Conservation (phyloP, 1,140 invertebrate genomes). For the Listronotus oregonensis region DNA sequence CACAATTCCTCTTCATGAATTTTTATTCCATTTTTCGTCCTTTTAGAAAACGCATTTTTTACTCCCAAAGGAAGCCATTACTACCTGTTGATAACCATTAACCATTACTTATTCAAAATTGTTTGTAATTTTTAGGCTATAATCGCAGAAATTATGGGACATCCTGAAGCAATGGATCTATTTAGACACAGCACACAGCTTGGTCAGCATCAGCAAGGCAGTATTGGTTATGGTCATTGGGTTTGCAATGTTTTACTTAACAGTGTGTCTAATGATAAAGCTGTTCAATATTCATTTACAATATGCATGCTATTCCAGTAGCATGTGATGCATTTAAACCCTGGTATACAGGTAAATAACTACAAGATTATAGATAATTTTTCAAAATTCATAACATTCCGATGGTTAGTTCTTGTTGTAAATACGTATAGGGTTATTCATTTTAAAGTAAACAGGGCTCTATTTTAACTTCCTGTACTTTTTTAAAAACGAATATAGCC, state of each 20-base stretch:
- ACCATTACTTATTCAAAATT: no score
- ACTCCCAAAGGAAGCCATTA: no score
- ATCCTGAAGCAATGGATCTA: slow-evolving; percentile 81
- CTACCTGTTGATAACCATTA: no score
- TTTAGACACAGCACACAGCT: slow-evolving; percentile 85
- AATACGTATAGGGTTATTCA: no score
- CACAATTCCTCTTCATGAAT: no score
- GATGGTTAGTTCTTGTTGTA: no score
- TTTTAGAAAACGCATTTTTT: no score
- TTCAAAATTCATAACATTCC: background rate
- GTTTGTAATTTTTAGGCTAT: slow-evolving; percentile 64
- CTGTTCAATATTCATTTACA: slow-evolving; percentile 70
- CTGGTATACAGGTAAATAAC: slow-evolving; percentile 69
- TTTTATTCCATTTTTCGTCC: no score
- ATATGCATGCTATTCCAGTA: slow-evolving; percentile 77
- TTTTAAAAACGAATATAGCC: no score
- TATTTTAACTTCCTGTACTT: no score
- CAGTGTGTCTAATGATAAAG: slow-evolving; percentile 61
- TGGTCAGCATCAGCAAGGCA: slow-evolving; percentile 71
- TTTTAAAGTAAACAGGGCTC: no score
- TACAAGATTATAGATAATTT: background rate
- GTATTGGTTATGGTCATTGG: slow-evolving; percentile 80
- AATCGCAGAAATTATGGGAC: slow-evolving; percentile 75
- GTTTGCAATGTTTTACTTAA: slow-evolving; percentile 73
- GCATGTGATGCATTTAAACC: slow-evolving; percentile 76